Evolutionary conservation across 2,888 invertebrate species (phyloP).

Genomic region (Gnatocerus cornutus): DNA sequence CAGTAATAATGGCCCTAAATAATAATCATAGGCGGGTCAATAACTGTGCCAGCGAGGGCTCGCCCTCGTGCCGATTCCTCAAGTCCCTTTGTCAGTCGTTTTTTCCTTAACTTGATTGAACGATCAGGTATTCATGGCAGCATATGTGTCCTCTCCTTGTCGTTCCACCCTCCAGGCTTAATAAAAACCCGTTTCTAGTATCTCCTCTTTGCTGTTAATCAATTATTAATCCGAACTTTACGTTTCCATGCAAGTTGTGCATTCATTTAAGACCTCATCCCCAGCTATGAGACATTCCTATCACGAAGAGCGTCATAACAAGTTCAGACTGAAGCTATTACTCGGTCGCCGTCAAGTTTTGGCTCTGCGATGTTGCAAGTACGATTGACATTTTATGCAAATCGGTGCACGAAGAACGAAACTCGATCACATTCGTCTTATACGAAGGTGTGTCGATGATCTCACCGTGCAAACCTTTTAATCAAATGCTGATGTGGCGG

Average conservation of each 20-base stretch:
- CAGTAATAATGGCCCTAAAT: too few relatives aligned
- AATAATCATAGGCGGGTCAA: too few relatives aligned
- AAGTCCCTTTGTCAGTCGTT: too few relatives aligned
- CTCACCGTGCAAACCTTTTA: slow-evolving; percentile 43
- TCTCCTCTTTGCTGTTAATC: slow-evolving; percentile 28
- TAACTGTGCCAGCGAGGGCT: too few relatives aligned
- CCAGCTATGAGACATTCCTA: slow-evolving; percentile 43
- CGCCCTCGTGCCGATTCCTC: background rate
- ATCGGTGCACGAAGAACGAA: slow-evolving; percentile 48
- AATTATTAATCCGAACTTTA: slow-evolving; percentile 42
- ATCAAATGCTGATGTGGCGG: slow-evolving; percentile 38
- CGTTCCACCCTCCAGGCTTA: slow-evolving; percentile 1
- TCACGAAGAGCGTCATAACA: slow-evolving; percentile 62
- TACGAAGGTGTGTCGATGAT: slow-evolving; percentile 43
- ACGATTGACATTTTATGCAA: slow-evolving; percentile 66
- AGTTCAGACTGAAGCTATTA: slow-evolving; percentile 66
- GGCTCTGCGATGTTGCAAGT: slow-evolving; percentile 59
- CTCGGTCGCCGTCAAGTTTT: slow-evolving; percentile 64
- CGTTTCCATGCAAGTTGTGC: slow-evolving; percentile 38
- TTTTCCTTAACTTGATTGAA: slow-evolving; percentile 6
- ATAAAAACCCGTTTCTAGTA: slow-evolving; percentile 25
- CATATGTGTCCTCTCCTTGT: background rate
- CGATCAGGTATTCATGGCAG: slow-evolving; percentile 17
- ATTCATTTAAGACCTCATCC: slow-evolving; percentile 43
- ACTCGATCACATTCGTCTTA: slow-evolving; percentile 44